Conservation (phyloP, 2,113 vertebrate species). For the Campylomormyrus tamandua region DNA sequence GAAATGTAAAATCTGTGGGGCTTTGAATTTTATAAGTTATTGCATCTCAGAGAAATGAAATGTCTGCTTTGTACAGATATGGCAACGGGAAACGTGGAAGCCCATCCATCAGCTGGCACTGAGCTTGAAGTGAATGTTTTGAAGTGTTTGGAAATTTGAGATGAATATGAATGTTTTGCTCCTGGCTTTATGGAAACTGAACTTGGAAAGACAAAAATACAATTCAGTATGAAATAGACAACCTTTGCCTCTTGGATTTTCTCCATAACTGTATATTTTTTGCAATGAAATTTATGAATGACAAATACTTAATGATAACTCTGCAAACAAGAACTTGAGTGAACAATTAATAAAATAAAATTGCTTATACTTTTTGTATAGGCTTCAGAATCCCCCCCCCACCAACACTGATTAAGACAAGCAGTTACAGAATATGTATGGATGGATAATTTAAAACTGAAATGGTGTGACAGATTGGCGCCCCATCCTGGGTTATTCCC, state of each 20-base stretch:
- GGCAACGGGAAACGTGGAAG: not conserved
- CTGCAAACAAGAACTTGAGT: not conserved
- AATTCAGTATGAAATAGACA: not conserved
- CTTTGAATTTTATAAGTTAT: not conserved
- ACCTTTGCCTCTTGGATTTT: not conserved
- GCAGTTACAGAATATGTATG: not conserved
- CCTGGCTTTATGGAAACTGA: not conserved
- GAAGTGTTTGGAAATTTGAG: not conserved
- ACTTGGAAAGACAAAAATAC: not conserved
- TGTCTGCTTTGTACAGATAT: not conserved
- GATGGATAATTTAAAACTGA: not conserved
- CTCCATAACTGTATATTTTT: not conserved
- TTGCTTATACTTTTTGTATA: not conserved
- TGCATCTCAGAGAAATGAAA: not conserved
- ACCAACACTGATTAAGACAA: not conserved
- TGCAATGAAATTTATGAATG: not conserved
- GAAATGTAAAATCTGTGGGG: not conserved
- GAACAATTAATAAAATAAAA: not conserved
- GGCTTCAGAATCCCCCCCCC: not conserved
- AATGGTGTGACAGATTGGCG: not conserved
- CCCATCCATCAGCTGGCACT: no score
- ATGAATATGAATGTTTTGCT: constrained; percentile 1
- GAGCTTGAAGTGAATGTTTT: not conserved
- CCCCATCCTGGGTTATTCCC: not conserved
- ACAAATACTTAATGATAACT: not conserved